Evolutionary conservation across 1,140 invertebrate genomes (phyloP).

Genomic region (Aphelenchoides fujianensis): DNA sequence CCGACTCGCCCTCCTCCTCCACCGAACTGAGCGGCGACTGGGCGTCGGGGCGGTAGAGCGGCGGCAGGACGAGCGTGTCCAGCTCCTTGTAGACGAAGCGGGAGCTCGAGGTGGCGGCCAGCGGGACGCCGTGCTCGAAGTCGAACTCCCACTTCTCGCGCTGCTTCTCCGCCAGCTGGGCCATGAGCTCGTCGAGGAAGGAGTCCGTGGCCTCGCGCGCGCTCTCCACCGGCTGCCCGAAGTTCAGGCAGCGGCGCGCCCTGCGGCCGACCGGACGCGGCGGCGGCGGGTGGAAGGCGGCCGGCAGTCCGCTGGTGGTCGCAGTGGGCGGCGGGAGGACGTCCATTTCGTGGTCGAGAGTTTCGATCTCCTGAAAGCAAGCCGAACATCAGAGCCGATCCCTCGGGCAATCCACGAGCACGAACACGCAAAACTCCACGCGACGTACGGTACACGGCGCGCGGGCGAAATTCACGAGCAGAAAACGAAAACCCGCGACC

Average conservation of each 20-base stretch:
- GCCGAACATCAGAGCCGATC: too few relatives aligned
- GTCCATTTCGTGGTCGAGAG: neutral
- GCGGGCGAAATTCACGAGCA: neutral
- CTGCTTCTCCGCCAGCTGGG: neutral
- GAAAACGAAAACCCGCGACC: neutral
- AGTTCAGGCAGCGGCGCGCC: neutral
- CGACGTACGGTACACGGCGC: neutral
- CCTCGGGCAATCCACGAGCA: too few relatives aligned
- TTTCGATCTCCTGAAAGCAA: neutral
- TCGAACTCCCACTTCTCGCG: slow-evolving; percentile 17
- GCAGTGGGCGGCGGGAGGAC: neutral
- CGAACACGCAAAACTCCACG: neutral
- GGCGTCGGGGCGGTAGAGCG: slow-evolving; percentile 2
- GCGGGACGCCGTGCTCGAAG: neutral
- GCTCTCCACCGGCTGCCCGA: neutral
- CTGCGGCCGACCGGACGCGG: neutral
- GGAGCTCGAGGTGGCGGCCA: neutral
- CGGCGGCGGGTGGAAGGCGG: neutral
- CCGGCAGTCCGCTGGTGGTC: neutral
- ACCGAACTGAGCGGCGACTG: neutral
- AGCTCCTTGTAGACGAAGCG: slow-evolving; percentile 10
- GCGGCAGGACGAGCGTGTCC: neutral
- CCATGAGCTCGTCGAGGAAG: neutral
- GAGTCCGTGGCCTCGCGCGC: neutral
- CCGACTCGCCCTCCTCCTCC: slow-evolving; percentile 4